phyloP scores from a whole-genome alignment of 2,888 invertebrate species.

The Epicampocera succincta region DNA sequence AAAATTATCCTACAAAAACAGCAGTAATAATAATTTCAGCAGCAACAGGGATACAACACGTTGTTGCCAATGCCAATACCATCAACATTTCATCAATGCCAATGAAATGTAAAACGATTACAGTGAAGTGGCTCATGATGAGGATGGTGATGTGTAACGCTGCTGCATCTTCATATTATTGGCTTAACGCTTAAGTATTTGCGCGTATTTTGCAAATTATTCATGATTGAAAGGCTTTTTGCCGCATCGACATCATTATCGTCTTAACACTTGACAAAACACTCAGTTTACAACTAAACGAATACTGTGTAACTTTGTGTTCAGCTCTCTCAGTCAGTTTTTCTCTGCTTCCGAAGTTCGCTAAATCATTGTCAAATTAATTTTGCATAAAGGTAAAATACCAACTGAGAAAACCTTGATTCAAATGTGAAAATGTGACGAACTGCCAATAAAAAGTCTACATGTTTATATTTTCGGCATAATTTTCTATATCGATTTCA shows the following conservation, averaged over 20 bases:
- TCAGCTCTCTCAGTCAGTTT: constrained; percentile 29
- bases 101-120: constrained; percentile 55
- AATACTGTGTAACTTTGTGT: neutral
- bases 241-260: constrained; percentile 61
- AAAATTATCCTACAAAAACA: constrained; percentile 45
- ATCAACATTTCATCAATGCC: constrained; percentile 63
- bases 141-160: constrained; percentile 39
- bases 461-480: no score
- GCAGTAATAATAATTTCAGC: constrained; percentile 15
- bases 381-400: constrained; percentile 39
- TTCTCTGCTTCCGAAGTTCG: constrained; percentile 33
- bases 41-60: constrained; percentile 15
- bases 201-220: constrained; percentile 62
- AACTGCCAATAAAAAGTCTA: constrained; percentile 34
- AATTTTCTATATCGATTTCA: no score
- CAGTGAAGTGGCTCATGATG: constrained; percentile 45
- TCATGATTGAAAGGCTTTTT: constrained; percentile 63
- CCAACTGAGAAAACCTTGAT: constrained; percentile 7
- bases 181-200: constrained; percentile 67
- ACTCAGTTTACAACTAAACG: neutral
- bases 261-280: constrained; percentile 46
- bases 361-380: constrained; percentile 62
- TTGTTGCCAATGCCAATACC: constrained; percentile 64
- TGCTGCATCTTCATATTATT: constrained; percentile 69
- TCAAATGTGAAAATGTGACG: constrained; percentile 25